These are phyloP conservation scores for Osmerus eperlanus DNA, from an alignment of 2,113 vertebrate species.

Conservation along the genomic window DNA sequence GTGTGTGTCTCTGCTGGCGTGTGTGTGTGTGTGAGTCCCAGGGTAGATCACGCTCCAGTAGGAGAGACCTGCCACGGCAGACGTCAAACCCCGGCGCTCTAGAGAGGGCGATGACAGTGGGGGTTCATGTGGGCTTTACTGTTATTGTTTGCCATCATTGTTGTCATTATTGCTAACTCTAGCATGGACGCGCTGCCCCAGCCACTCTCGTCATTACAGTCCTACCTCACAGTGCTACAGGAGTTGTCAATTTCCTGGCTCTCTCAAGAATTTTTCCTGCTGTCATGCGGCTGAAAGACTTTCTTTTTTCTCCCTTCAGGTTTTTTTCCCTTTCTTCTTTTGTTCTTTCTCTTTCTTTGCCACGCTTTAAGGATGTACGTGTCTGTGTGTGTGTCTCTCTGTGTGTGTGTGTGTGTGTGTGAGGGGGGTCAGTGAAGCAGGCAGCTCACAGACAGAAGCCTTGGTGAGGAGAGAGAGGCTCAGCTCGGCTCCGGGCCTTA, in stretches of 20 bases:
- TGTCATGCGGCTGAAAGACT: constrained; percentile 49
- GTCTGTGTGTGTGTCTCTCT: constrained; percentile 20
- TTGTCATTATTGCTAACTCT: constrained; percentile 46
- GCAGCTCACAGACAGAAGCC: constrained; percentile 71
- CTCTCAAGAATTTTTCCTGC: constrained; percentile 6
- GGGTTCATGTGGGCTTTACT: constrained; percentile 39
- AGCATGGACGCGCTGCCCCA: constrained; percentile 33
- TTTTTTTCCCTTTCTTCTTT: constrained; percentile 54
- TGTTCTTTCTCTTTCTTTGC: constrained; percentile 44
- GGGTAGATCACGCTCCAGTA: constrained; percentile 13
- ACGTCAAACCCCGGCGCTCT: constrained; percentile 24
- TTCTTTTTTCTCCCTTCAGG: constrained; percentile 36
- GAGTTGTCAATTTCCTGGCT: constrained; percentile 56
- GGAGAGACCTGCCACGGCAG: constrained; percentile 6
- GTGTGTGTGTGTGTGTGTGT: constrained; percentile 68
- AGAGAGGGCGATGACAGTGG: constrained; percentile 23
- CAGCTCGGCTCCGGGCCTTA: constrained; percentile 79
- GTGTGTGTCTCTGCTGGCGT: background rate
- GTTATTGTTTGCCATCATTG: constrained; percentile 58
- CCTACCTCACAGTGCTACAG: constrained; percentile 29
- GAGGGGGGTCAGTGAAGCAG: constrained; percentile 82
- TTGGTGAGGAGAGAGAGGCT: constrained; percentile 69
- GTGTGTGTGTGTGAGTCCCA: background rate
- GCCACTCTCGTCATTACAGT: constrained; percentile 49
- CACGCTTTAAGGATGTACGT: constrained; percentile 36